phyloP scores from a whole-genome alignment of 2,797 vertebrate species.

The Channallabes apus region DNA sequence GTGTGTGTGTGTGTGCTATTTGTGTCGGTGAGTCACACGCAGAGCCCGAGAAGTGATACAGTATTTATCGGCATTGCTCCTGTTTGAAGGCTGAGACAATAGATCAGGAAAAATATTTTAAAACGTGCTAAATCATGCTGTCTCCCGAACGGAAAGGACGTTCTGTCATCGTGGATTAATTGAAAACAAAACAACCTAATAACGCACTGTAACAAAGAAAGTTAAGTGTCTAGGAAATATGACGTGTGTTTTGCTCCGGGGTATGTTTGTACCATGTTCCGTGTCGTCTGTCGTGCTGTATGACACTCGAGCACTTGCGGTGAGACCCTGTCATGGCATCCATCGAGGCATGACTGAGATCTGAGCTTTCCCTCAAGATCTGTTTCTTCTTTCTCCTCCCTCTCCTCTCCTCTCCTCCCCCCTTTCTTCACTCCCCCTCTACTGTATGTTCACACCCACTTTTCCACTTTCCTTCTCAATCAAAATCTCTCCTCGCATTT shows the following conservation, averaged over 20 bases:
- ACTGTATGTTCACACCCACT: conserved; percentile 27
- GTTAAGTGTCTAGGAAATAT: not conserved
- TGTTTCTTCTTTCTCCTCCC: conserved; percentile 39
- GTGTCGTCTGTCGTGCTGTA: conserved; percentile 50
- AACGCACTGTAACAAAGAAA: not conserved
- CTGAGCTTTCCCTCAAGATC: conserved; percentile 56
- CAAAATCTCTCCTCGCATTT: conserved; percentile 37
- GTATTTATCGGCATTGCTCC: not conserved
- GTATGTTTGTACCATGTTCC: conserved; percentile 28
- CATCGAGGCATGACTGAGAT: conserved; percentile 68
- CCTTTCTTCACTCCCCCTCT: conserved; percentile 47
- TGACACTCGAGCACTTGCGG: conserved; percentile 58
- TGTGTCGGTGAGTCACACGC: not conserved
- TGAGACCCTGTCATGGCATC: conserved; percentile 68
- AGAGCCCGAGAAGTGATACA: not conserved
- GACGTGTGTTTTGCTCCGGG: not conserved
- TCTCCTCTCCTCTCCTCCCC: conserved; percentile 31
- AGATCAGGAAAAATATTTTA: not conserved
- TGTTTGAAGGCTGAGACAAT: not conserved
- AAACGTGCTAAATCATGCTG: not conserved
- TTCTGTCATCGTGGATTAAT: not conserved
- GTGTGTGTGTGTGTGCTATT: no score
- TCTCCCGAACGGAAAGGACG: not conserved
- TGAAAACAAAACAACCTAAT: not conserved
- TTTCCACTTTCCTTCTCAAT: conserved; percentile 35